Percentiles rank a stretch among this genome's conserved stretches.
Evolutionary conservation across 2,797 vertebrate genomes (phyloP).

Genomic region (Chrysocyon brachyurus): DNA sequence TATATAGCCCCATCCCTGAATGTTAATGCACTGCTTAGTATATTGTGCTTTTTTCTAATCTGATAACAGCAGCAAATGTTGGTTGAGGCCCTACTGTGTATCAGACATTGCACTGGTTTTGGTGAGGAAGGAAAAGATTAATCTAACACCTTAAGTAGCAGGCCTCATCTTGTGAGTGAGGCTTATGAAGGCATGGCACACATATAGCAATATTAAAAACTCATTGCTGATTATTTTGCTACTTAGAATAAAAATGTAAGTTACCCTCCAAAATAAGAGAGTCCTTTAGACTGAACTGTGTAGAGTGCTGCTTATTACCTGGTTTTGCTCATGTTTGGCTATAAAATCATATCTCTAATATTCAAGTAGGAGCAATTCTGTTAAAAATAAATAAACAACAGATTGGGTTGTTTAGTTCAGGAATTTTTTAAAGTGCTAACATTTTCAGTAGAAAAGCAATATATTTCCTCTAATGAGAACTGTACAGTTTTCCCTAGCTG

Average conservation of each 20-base stretch:
- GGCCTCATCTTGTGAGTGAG: background rate
- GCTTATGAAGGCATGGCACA: background rate
- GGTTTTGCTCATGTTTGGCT: background rate
- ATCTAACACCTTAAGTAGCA: background rate
- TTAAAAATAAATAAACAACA: background rate
- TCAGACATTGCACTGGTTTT: background rate
- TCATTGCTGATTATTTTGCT: background rate
- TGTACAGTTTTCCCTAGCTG: background rate
- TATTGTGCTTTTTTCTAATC: background rate
- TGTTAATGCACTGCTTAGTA: background rate
- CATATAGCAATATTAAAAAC: background rate
- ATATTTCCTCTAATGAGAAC: slow-evolving; percentile 10
- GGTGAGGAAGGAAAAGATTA: background rate
- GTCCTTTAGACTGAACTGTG: background rate
- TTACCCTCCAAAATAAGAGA: background rate
- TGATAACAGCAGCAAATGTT: slow-evolving; percentile 1
- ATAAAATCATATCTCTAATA: background rate
- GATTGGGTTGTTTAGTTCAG: background rate
- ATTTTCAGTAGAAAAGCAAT: background rate
- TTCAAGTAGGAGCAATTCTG: background rate
- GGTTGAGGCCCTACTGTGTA: background rate
- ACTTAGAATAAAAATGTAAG: background rate
- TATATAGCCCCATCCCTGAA: background rate
- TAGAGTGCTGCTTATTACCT: background rate
- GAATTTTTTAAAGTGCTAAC: slow-evolving; percentile 11